Evolutionary conservation across 2,113 vertebrate genomes (phyloP), one percentile per base, ranked within the genome.

Genomic region (Diglossa brunneiventris): DNA sequence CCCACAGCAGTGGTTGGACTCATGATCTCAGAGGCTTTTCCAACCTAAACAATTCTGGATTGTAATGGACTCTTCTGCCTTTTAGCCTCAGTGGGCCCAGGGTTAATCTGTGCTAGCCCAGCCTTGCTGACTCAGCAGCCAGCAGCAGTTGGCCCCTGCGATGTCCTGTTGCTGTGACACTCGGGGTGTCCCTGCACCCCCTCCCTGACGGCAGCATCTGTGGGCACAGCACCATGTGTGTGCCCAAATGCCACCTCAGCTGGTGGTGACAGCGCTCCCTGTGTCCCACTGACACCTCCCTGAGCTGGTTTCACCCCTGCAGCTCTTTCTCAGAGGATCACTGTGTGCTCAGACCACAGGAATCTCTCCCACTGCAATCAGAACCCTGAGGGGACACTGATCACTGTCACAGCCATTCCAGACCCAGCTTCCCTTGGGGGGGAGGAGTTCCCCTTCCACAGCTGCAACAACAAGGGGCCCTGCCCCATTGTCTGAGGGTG

Each of bases 211-310:
- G 44, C 6, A 26, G 11, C 5, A 1, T 61, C 37, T 13, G 11
- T 2, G 2, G 42, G 18, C 17, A 2, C 0, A 4, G 53, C 63
- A n/a, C 30, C 8, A 1, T 1, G 0, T 2, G 13, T 70, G 41
- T 24, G 72, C 66, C 69, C 3, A 1, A 30, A 18, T 2, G 1
- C 7, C 1, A 1, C 42, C 42, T 53, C 7, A 4, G 50, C 69
- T 58, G n/a, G 14, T 6, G 26, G 41, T 69, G 52, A 8, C 12
- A 3, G 26, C 0, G 0, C 20, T 35, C 19, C n/a, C 50, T 8
- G 27, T 31, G 69, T 31, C 49, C 81, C 21, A 3, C 2, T 46
- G 75, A 2, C 28, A 4, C n/a, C 35, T 73, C 64, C 46, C 55
- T 0, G 1, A 2, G 68, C 8, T 52, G 7, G 7, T 35, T 41